Base-by-base conservation (phyloP, 2,888 invertebrate species). In the Rotaria magnacalcarata region DNA sequence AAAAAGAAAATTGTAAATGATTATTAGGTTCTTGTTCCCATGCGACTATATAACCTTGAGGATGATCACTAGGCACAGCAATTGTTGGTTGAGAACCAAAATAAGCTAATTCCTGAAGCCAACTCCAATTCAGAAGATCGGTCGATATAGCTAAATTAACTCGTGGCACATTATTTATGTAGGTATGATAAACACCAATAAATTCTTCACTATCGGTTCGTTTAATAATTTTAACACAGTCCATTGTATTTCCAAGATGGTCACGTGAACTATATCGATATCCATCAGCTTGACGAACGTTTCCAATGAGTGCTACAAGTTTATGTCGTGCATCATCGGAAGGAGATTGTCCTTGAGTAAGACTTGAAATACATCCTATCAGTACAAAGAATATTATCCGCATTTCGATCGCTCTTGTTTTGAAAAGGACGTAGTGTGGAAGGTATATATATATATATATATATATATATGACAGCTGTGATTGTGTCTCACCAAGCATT, bases 161-260 rank as follows among this genome's bases (percentile, higher is more conserved):
- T 80, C 47, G 24, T 47, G 80, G 80, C 7, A 80, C 47, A n/a
- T 14, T 8, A 47, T 47, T 80, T 24, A 80, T 47, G 47, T 80
- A 80, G 24, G 80, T 80, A 80, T 80, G 80, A n/a, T 80, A 80
- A 4, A 80, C 80, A 47, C 47, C 47, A 47, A 80, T 80, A 47
- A 80, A 80, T 47, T 80, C 41, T 47, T 80, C 47, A 14, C 21
- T 80, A 47, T 80, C 80, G 1, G 80, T n/a, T 24, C 47, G 43
- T 80, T 43, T 43, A 80, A 80, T 80, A 47, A 80, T 80, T 47
- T 80, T 80, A 10, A 80, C 80, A 47, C 80, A 80, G n/a, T 80
- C 80, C 80, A 80, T 80, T 10, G 80, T 80, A 47, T 80, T 43
- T 47, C 80, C 80, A 47, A 47, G 47, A 47, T 80, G 24, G 47